Conservation (phyloP, 1,140 invertebrate genomes). For the Heterodera schachtii region DNA sequence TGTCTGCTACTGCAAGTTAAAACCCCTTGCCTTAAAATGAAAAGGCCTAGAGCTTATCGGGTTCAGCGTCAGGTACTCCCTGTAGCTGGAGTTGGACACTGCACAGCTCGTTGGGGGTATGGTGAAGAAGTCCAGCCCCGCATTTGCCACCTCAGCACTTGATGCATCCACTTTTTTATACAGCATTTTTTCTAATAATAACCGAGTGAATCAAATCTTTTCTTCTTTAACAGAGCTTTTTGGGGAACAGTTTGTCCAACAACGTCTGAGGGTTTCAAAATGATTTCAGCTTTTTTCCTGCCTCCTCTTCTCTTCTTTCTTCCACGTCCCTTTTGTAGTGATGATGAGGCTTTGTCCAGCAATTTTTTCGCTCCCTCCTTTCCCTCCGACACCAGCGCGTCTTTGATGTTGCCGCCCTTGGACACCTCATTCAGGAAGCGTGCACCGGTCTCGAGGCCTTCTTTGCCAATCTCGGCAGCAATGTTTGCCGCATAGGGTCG, state of each 20-base stretch:
- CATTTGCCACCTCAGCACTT: constrained; percentile 5
- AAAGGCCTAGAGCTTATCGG: not conserved
- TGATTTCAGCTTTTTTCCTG: not conserved
- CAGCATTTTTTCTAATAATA: not conserved
- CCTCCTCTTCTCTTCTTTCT: not conserved
- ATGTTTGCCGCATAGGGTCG: not conserved
- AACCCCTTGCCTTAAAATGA: not conserved
- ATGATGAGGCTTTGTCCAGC: not conserved
- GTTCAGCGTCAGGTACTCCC: not conserved
- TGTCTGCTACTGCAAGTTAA: no score
- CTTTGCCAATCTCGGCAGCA: not conserved
- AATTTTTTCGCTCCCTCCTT: constrained; percentile 1
- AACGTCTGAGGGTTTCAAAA: not conserved
- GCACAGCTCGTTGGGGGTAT: not conserved
- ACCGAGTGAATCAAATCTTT: not conserved
- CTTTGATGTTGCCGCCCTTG: not conserved
- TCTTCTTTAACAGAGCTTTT: not conserved
- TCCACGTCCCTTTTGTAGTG: not conserved
- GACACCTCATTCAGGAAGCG: not conserved
- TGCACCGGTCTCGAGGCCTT: not conserved
- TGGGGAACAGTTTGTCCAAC: not conserved
- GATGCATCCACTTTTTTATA: constrained; percentile 14
- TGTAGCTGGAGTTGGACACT: not conserved
- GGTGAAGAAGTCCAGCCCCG: not conserved
- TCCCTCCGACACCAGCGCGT: not conserved